Evolutionary conservation across 2,888 invertebrate species (phyloP).

Genomic region (Synanthedon myopaeformis): DNA sequence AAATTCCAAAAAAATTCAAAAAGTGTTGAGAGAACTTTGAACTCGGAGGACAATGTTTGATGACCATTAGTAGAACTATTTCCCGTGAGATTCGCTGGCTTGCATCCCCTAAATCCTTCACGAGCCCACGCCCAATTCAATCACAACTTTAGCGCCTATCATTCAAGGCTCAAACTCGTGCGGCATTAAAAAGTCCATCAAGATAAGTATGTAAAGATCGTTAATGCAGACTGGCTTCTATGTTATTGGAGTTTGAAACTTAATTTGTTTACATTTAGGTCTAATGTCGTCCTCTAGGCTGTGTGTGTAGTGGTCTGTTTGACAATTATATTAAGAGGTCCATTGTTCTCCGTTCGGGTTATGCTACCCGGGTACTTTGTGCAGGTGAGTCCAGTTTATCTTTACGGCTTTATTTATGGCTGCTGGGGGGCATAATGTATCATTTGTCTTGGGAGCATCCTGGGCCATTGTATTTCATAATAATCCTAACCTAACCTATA

Average conservation of each 20-base stretch:
- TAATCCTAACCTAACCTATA: no score
- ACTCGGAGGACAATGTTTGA: not conserved
- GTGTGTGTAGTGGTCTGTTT: not conserved
- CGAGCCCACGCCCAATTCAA: not conserved
- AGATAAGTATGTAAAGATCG: not conserved
- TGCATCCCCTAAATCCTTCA: not conserved
- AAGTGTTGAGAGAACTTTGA: not conserved
- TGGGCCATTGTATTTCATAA: not conserved
- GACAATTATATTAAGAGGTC: conserved; percentile 1
- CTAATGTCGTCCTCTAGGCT: not conserved
- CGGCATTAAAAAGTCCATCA: not conserved
- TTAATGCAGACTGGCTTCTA: not conserved
- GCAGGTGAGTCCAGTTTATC: not conserved
- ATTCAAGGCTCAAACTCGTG: not conserved
- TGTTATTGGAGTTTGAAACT: not conserved
- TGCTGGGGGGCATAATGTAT: not conserved
- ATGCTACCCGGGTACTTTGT: not conserved
- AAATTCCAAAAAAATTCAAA: no score
- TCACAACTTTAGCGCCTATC: not conserved
- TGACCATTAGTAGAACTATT: not conserved
- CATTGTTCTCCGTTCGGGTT: not conserved
- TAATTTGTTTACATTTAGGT: not conserved
- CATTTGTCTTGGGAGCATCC: not conserved
- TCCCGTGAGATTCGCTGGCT: not conserved
- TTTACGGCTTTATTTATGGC: not conserved